A percentile compares a stretch with the other conserved stretches of the same genome.
phyloP scores from a whole-genome alignment of 2,888 invertebrate species.

The Brachylomia viminalis region DNA sequence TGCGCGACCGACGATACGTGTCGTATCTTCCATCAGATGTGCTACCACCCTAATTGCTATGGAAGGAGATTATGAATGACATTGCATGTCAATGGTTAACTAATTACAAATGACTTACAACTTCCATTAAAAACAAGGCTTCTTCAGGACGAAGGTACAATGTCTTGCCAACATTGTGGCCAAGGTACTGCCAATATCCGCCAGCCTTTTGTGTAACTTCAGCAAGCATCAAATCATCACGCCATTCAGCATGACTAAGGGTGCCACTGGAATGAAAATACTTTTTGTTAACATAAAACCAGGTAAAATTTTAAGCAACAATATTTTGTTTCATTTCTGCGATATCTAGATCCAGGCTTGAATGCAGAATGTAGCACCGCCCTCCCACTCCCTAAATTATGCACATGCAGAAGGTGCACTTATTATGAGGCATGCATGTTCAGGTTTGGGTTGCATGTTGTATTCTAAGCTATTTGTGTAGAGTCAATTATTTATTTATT shows the following conservation, averaged over 20 bases:
- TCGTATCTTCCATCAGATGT: background rate
- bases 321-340: background rate
- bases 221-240: constrained; percentile 87
- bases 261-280: constrained; percentile 79
- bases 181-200: constrained; percentile 90
- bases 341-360: background rate
- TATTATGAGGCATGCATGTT: background rate
- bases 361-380: background rate
- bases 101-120: constrained; percentile 83
- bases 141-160: constrained; percentile 92
- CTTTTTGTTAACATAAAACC: background rate
- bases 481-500: too few relatives aligned
- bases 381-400: background rate
- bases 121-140: constrained; percentile 92
- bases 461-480: background rate
- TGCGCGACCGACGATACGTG: background rate
- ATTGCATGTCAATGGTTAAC: background rate
- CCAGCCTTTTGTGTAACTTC: constrained; percentile 90
- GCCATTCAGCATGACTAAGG: constrained; percentile 90
- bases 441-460: background rate
- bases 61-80: background rate
- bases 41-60: background rate
- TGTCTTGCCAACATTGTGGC: constrained; percentile 85
- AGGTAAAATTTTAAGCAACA: too few relatives aligned
- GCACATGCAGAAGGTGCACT: background rate